These are phyloP conservation scores for Drosophila picticornis DNA, from an alignment of 2,888 invertebrate species.

Conservation along the genomic window DNA sequence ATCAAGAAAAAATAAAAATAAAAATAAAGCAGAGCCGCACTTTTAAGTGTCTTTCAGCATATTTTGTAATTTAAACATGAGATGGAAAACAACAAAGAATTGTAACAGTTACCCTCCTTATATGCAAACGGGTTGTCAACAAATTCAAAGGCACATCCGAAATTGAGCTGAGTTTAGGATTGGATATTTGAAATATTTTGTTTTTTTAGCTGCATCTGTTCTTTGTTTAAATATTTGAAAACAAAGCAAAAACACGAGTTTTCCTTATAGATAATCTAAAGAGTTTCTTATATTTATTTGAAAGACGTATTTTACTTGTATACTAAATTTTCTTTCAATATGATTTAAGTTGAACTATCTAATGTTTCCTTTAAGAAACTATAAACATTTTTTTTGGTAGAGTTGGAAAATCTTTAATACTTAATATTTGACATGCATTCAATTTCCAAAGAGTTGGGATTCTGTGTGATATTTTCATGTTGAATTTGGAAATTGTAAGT, in stretches of 20 bases:
- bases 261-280: neutral
- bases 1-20: constrained; percentile 15
- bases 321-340: neutral
- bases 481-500: neutral
- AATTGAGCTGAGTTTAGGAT: neutral
- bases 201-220: neutral
- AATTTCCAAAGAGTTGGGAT: neutral
- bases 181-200: neutral
- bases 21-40: constrained; percentile 21
- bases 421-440: neutral
- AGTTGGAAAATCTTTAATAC: neutral
- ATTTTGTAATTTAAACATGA: constrained; percentile 25
- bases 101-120: neutral
- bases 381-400: neutral
- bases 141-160: neutral
- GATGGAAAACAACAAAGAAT: neutral
- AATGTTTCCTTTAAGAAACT: neutral
- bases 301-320: neutral
- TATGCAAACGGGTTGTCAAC: constrained; percentile 13
- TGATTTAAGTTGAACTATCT: neutral
- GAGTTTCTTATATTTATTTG: neutral
- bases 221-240: neutral
- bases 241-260: neutral
- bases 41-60: constrained; percentile 64
- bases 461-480: neutral